Percentiles rank a stretch among this genome's conserved stretches.
These are phyloP conservation scores for Cyanoderma ruficeps DNA, from an alignment of 2,113 vertebrate genomes.

Conservation along the genomic window DNA sequence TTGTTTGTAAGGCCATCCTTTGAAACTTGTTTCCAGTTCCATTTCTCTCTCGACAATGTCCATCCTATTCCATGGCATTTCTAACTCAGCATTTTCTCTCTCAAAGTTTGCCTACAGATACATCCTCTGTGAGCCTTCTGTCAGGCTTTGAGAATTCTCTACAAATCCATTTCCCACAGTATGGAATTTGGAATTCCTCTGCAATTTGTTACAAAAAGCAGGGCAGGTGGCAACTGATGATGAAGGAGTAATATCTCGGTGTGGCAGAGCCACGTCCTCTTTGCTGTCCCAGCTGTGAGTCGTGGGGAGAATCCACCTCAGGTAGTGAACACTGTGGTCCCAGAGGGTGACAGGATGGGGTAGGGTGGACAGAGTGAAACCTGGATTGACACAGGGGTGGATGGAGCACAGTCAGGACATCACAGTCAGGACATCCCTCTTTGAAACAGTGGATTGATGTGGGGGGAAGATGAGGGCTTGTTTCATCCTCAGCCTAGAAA, in stretches of 20 bases:
- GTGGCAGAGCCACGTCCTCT: background rate
- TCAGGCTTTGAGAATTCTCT: too few species aligned
- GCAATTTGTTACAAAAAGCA: background rate
- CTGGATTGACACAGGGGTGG: background rate
- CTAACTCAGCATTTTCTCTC: too few species aligned
- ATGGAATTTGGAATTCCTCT: background rate
- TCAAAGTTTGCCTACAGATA: too few species aligned
- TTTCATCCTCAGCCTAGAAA: background rate
- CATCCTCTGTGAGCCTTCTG: too few species aligned
- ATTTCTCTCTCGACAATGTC: too few species aligned
- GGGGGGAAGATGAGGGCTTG: background rate
- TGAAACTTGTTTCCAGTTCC: too few species aligned
- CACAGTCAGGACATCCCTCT: background rate
- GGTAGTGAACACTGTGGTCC: background rate
- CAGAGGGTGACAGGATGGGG: background rate
- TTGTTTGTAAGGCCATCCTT: too few species aligned
- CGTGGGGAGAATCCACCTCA: background rate
- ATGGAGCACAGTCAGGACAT: background rate
- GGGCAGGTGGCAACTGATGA: background rate
- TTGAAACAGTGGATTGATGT: too few species aligned
- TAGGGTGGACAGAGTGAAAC: background rate
- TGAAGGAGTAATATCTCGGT: background rate
- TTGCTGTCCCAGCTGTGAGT: rapidly evolving
- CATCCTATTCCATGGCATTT: too few species aligned
- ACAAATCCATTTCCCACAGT: too few species aligned